A percentile compares a stretch with the other conserved stretches of the same genome.
Evolutionary conservation across 2,888 invertebrate genomes (phyloP).

Genomic region (Lasioglossum villosulum): DNA sequence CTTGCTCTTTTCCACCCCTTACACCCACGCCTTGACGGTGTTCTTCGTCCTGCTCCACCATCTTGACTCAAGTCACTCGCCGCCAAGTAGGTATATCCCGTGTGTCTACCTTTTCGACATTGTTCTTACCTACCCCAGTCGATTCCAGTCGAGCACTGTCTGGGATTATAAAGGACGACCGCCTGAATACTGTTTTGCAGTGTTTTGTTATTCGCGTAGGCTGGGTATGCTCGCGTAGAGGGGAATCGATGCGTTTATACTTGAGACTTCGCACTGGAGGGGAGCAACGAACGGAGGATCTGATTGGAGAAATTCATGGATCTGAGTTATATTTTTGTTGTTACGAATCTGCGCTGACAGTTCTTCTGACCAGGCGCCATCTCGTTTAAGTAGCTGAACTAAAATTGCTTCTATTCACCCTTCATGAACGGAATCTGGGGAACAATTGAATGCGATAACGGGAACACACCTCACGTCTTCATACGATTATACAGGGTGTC

Average conservation of each 20-base stretch:
- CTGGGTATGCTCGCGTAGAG: too few relatives aligned
- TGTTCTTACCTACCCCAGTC: slow-evolving; percentile 57
- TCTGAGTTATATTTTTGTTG: too few relatives aligned
- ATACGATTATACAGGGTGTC: too few relatives aligned
- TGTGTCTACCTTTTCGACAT: slow-evolving; percentile 64
- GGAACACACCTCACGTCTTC: too few relatives aligned
- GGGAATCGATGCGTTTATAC: background rate
- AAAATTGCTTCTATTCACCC: too few relatives aligned
- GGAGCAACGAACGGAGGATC: background rate
- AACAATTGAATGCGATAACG: too few relatives aligned
- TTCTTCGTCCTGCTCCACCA: slow-evolving; percentile 42
- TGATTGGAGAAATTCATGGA: too few relatives aligned
- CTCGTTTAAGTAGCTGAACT: too few relatives aligned
- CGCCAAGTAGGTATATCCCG: slow-evolving; percentile 48
- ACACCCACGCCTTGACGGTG: background rate
- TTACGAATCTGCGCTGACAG: too few relatives aligned
- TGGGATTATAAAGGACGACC: slow-evolving; percentile 65
- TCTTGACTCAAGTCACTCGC: slow-evolving; percentile 43
- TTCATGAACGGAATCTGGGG: too few relatives aligned
- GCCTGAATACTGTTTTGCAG: slow-evolving; percentile 40
- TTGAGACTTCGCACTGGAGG: background rate
- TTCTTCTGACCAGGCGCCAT: too few relatives aligned
- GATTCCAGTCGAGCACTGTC: slow-evolving; percentile 54
- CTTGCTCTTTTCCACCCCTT: background rate
- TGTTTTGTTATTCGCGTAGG: too few relatives aligned